Conservation (phyloP, 2,797 vertebrate species). For the Malurus leucopterus region DNA sequence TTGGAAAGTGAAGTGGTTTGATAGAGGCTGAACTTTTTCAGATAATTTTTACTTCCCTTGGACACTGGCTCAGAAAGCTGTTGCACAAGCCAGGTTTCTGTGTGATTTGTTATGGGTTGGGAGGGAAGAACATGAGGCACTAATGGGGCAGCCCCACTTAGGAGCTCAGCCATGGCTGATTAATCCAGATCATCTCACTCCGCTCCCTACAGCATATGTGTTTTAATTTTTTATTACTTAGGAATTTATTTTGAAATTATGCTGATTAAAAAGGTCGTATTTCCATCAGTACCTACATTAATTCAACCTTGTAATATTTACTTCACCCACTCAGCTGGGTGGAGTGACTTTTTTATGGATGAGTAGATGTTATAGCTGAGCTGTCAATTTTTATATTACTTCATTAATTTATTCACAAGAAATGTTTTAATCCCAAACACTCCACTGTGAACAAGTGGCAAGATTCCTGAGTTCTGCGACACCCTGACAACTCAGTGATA, state of each 20-base stretch:
- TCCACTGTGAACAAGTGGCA: background rate
- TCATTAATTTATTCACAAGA: conserved; percentile 34
- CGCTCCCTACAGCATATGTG: background rate
- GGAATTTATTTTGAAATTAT: conserved; percentile 40
- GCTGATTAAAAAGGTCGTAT: conserved; percentile 29
- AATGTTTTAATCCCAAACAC: conserved; percentile 18
- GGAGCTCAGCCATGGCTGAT: background rate
- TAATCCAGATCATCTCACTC: background rate
- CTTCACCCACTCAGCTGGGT: conserved; percentile 51
- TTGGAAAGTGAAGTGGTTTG: background rate
- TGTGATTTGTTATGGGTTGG: background rate
- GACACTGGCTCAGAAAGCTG: background rate
- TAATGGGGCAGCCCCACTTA: background rate
- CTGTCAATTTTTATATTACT: conserved; percentile 37
- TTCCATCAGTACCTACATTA: conserved; percentile 39
- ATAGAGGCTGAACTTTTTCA: background rate
- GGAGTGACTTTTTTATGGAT: conserved; percentile 45
- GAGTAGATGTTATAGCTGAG: conserved; percentile 37
- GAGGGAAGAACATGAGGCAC: background rate
- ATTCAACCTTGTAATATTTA: conserved; percentile 40
- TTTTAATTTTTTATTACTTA: conserved; percentile 27
- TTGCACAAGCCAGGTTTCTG: background rate
- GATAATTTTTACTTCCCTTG: background rate
- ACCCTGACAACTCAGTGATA: background rate
- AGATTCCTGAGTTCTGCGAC: background rate